A percentile compares a stretch with the other conserved stretches of the same genome.
Evolutionary conservation across 2,113 vertebrate species (phyloP).

Genomic region (Manacus vitellinus): DNA sequence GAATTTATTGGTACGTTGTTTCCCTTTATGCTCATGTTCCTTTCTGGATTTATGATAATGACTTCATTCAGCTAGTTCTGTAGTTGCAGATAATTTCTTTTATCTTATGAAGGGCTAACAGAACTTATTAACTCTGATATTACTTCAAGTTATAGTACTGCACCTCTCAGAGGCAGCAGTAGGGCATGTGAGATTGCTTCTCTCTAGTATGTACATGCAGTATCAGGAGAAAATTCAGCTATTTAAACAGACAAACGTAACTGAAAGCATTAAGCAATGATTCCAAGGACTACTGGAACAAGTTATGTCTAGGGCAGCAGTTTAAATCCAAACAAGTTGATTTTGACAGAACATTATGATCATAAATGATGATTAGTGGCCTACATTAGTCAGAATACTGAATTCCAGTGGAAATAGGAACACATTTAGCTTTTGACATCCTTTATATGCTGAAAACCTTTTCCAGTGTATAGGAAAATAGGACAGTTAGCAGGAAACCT

Average conservation of each 20-base stretch:
- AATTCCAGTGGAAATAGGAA: not conserved
- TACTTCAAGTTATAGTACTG: not conserved
- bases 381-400: not conserved
- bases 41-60: slow-evolving; percentile 12
- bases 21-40: not conserved
- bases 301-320: not conserved
- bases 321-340: not conserved
- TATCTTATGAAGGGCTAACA: not conserved
- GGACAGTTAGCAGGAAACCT: not conserved
- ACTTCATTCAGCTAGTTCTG: not conserved
- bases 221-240: not conserved
- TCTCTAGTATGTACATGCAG: not conserved
- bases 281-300: not conserved
- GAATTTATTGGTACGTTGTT: not conserved
- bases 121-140: not conserved
- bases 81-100: not conserved
- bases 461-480: not conserved
- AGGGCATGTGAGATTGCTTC: not conserved
- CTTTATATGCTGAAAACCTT: not conserved
- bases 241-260: not conserved
- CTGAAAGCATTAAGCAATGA: not conserved
- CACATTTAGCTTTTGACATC: not conserved
- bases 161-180: not conserved
- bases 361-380: not conserved
- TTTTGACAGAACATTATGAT: not conserved